A percentile compares a stretch with the other conserved stretches of the same genome.
Conservation (phyloP, 2,797 vertebrate genomes). For the Erethizon dorsatum region DNA sequence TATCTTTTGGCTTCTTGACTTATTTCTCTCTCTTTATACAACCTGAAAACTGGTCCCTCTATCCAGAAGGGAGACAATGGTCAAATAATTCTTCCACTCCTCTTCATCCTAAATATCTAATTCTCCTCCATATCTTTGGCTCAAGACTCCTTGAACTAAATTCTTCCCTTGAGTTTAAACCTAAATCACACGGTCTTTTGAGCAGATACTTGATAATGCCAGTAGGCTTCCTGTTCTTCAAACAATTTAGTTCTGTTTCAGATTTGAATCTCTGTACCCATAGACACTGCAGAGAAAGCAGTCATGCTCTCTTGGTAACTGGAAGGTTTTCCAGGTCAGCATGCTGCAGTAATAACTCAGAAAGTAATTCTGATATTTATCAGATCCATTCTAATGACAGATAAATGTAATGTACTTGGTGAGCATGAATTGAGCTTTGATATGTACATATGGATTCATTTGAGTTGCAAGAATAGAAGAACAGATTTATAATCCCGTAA, state of each 20-base stretch:
- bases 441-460: neutral
- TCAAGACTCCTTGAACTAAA: neutral
- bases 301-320: neutral
- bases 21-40: neutral
- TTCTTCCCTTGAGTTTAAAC: neutral
- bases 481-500: slow-evolving; percentile 33
- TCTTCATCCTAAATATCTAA: neutral
- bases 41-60: neutral
- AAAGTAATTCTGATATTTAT: slow-evolving; percentile 15
- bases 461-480: neutral
- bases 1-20: neutral
- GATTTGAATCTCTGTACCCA: neutral
- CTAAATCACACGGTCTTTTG: neutral
- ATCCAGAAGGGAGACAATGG: neutral
- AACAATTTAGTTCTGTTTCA: neutral
- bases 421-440: slow-evolving; percentile 8
- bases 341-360: neutral
- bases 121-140: neutral
- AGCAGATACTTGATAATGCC: neutral
- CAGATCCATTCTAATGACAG: neutral
- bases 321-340: neutral
- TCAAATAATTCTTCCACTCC: neutral
- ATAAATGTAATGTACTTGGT: neutral
- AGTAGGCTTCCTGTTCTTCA: neutral
- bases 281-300: neutral